Conservation (phyloP, 1,140 invertebrate genomes). For the Condylostylus longicornis region DNA sequence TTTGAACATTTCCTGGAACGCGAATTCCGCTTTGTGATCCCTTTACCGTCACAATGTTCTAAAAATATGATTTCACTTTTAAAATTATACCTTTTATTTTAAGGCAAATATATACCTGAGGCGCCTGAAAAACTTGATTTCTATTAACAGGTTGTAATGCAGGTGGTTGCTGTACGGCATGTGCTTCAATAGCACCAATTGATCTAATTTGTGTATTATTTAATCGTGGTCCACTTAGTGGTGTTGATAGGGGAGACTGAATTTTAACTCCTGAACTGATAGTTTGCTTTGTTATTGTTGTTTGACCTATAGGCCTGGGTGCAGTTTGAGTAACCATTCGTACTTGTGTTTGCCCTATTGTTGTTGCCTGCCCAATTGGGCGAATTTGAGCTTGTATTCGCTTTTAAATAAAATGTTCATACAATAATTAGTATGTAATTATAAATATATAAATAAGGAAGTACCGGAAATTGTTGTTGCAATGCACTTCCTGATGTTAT, state of each 20-base stretch:
- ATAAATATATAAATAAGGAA: slow-evolving; percentile 1
- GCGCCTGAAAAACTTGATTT: neutral
- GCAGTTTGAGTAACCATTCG: slow-evolving; percentile 39
- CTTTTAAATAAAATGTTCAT: slow-evolving; percentile 6
- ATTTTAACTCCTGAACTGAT: slow-evolving; percentile 24
- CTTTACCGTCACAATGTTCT: slow-evolving; percentile 15
- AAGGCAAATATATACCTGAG: slow-evolving; percentile 4
- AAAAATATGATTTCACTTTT: neutral
- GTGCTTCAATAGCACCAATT: neutral
- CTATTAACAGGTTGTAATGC: slow-evolving; percentile 30
- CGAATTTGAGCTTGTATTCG: slow-evolving; percentile 32
- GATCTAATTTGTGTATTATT: slow-evolving; percentile 29
- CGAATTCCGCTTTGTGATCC: too few relatives aligned
- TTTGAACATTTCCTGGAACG: slow-evolving; percentile 26
- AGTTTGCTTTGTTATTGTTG: slow-evolving; percentile 32
- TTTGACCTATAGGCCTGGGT: slow-evolving; percentile 33
- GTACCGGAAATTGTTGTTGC: slow-evolving; percentile 23
- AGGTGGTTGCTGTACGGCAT: slow-evolving; percentile 14
- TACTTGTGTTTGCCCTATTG: slow-evolving; percentile 38
- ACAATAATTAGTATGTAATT: neutral
- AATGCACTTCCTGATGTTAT: slow-evolving; percentile 13
- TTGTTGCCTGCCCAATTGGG: slow-evolving; percentile 29
- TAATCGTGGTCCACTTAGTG: slow-evolving; percentile 18
- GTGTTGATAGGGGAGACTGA: slow-evolving; percentile 11
- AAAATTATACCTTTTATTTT: neutral